Evolutionary conservation across 1,140 invertebrate species (phyloP).

Genomic region (Caenorhabditis tropicalis): DNA sequence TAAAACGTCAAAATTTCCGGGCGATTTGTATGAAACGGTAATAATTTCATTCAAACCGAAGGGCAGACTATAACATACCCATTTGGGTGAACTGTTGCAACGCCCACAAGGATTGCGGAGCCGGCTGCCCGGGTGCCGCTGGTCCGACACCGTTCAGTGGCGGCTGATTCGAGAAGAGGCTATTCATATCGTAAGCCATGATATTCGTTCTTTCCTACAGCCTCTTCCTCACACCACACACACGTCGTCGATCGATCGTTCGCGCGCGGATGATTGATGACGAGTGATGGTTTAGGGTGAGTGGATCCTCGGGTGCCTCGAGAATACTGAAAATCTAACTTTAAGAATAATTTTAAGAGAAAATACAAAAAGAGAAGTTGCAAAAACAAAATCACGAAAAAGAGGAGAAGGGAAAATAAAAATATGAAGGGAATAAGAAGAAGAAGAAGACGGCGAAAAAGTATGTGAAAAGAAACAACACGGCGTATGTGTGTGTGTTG

Average conservation of each 20-base stretch:
- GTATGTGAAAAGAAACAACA: slow-evolving; percentile 45
- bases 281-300: background rate
- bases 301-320: slow-evolving; percentile 2
- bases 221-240: background rate
- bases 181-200: slow-evolving; percentile 31
- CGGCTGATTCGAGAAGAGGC: slow-evolving; percentile 27
- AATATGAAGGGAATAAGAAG: background rate
- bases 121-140: background rate
- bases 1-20: no score
- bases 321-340: background rate
- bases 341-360: background rate
- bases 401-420: background rate
- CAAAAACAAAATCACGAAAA: background rate
- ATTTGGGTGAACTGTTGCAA: slow-evolving; percentile 1
- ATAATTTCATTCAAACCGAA: no score
- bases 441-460: slow-evolving; percentile 3
- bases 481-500: background rate
- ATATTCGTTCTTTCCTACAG: background rate
- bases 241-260: slow-evolving; percentile 14
- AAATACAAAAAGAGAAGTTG: background rate
- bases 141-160: background rate
- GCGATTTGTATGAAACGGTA: no score
- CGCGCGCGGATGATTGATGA: background rate
- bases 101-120: background rate
- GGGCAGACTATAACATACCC: no score